Conservation (phyloP, 2,888 invertebrate species). For the Oxystoma pomonae region DNA sequence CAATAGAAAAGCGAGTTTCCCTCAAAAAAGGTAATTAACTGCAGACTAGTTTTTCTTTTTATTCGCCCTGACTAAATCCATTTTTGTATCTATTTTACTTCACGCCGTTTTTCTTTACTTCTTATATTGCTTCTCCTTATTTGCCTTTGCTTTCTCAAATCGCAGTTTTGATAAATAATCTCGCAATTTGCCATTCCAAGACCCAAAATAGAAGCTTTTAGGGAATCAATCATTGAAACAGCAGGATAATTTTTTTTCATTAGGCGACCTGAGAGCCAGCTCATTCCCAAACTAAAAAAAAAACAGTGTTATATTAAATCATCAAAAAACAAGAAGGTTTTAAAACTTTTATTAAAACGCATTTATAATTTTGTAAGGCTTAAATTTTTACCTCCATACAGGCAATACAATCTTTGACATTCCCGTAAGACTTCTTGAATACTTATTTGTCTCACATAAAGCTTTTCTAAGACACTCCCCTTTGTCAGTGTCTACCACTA, state of each 20-base stretch:
- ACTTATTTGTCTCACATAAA: conserved; percentile 65
- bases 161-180: conserved; percentile 54
- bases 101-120: too few species aligned
- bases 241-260: conserved; percentile 42
- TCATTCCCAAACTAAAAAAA: conserved; percentile 65
- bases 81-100: too few species aligned
- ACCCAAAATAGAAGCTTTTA: conserved; percentile 65
- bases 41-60: too few species aligned
- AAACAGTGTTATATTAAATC: background rate
- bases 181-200: conserved; percentile 65
- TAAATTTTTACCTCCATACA: conserved; percentile 62
- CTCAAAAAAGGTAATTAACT: too few species aligned
- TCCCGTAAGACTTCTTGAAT: conserved; percentile 53
- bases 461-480: conserved; percentile 59
- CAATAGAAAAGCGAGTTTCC: too few species aligned
- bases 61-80: too few species aligned
- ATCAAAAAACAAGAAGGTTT: background rate
- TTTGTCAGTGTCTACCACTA: conserved; percentile 51
- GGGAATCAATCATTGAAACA: conserved; percentile 54
- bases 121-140: conserved; percentile 42
- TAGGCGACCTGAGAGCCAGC: conserved; percentile 63
- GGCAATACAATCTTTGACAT: conserved; percentile 66
- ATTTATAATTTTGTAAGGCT: conserved; percentile 3
- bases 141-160: conserved; percentile 47
- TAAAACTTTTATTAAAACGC: background rate